Evolutionary conservation across 2,113 vertebrate genomes (phyloP), one percentile per base, ranked within the genome.

Genomic region (Ibidorhyncha struthersii): DNA sequence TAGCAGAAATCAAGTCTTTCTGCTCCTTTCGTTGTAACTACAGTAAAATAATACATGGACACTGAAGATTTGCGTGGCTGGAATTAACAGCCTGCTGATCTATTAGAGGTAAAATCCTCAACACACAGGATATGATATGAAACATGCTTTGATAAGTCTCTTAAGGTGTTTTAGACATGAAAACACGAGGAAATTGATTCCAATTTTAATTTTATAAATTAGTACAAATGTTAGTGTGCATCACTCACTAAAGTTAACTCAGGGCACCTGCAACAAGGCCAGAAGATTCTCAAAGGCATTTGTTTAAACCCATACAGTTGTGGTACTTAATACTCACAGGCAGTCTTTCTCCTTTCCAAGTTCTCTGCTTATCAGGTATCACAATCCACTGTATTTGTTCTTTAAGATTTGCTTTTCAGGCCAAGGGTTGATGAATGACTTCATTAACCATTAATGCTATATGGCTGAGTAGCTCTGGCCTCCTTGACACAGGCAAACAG

Each of bases 241-340:
- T 71, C 86, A 69, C 61, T 74, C 50, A 59, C 65, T 86, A 5
- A 96, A 96, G 89, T 94, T 96, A 96, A 91, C 70, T 95, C 90
- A 93, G 41, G 82, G 85, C 71, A 94, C 77, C 89, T 82, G 90
- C 80, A 92, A 67, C 26, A 67, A 84, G 34, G 43, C 56, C 77
- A 76, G 55, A 78, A 32, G 59, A 67, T 26, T 71, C 59, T 83
- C 72, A 77, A 74, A 83, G 36, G 30, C 38, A 81, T 32, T 26
- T 47, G 61, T 27, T 88, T 40, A 92, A 90, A 55, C 16, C n/a
- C 47, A 49, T 11, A 30, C 5, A 26, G 36, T 43, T 72, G 41
- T 52, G 34, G 13, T 27, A 66, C 23, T 73, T 45, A 49, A 62
- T 41, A 71, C 29, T 62, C 30, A 32, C 52, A 89, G 45, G 56